Conservation (phyloP, 2,113 vertebrate species). For the Corydoras maculifer region DNA sequence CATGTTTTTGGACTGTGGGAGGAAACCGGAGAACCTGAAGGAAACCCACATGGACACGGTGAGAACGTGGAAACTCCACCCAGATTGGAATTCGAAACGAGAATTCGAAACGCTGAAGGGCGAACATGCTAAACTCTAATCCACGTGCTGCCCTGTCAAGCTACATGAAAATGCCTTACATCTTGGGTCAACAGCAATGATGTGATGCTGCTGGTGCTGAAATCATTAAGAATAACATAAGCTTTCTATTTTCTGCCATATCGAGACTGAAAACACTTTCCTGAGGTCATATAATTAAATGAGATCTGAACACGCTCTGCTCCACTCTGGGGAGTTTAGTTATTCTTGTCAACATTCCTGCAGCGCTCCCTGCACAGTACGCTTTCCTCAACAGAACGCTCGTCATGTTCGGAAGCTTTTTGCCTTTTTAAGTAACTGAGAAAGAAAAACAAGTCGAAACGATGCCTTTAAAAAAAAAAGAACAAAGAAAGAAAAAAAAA, state of each 20-base stretch:
- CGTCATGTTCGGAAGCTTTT: background rate
- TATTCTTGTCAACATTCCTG: conserved; percentile 14
- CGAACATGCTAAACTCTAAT: no score
- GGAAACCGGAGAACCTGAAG: no score
- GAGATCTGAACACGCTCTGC: background rate
- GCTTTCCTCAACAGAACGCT: background rate
- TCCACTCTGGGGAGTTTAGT: conserved; percentile 4
- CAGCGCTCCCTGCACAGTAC: background rate
- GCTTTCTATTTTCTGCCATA: background rate
- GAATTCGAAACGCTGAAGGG: no score
- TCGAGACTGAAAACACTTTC: background rate
- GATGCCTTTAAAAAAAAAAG: background rate
- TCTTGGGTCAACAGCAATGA: background rate
- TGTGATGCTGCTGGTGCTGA: background rate
- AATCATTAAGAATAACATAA: background rate
- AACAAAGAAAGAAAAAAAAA: background rate
- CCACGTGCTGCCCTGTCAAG: no score
- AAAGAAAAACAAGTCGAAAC: conserved; percentile 2
- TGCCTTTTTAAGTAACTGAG: no score
- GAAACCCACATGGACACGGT: no score
- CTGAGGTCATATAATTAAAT: background rate
- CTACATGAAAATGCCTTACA: no score
- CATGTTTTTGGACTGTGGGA: no score
- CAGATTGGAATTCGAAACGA: no score
- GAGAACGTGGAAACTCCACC: no score